Conservation (phyloP, 2,888 invertebrate species). For the Heliconius erato region DNA sequence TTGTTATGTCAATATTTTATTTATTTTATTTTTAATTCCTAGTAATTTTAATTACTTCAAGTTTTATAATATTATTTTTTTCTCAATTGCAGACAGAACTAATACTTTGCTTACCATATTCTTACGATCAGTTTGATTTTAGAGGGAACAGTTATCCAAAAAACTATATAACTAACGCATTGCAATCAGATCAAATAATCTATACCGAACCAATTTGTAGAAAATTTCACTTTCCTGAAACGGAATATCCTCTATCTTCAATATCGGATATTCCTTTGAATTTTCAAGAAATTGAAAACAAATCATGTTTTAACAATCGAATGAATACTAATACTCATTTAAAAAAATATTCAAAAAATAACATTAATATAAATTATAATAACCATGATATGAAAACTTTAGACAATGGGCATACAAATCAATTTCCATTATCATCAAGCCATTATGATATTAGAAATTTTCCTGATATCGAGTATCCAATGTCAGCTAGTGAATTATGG, state of each 20-base stretch:
- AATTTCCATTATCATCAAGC: constrained; percentile 45
- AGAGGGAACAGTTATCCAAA: constrained; percentile 8
- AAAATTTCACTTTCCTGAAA: constrained; percentile 65
- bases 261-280: constrained; percentile 26
- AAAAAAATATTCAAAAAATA: neutral
- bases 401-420: constrained; percentile 28
- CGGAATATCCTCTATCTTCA: constrained; percentile 58
- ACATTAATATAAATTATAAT: neutral
- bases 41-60: neutral
- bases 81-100: constrained; percentile 31
- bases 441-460: constrained; percentile 59
- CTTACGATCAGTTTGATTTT: neutral
- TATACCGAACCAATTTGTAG: constrained; percentile 50
- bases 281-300: constrained; percentile 42
- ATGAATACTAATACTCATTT: neutral
- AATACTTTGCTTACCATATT: constrained; percentile 23
- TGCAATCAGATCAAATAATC: constrained; percentile 22
- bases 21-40: neutral
- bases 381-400: neutral
- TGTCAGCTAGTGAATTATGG: constrained; percentile 68
- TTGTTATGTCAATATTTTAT: neutral
- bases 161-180: constrained; percentile 1
- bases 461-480: constrained; percentile 75
- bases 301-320: neutral
- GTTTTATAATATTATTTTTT: neutral